Evolutionary conservation across 2,113 vertebrate genomes (phyloP), one percentile per base, ranked within the genome.

Genomic region (Brachyhypopomus occidentalis): DNA sequence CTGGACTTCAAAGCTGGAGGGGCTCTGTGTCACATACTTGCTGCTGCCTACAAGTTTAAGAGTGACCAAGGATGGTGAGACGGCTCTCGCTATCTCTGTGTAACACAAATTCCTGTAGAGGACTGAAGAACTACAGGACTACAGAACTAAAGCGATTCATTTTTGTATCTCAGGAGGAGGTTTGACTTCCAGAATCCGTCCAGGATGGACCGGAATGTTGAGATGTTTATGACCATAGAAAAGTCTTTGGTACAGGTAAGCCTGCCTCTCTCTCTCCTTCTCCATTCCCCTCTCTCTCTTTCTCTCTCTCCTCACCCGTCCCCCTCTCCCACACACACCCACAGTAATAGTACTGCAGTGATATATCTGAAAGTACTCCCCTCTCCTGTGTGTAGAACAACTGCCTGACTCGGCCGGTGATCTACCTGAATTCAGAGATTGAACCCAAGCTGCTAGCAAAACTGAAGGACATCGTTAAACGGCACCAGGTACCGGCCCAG

Each of bases 131-230:
- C 14, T n/a, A 27, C 6, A 9, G 14, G 4, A 9, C 1, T 41
- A 12, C 20, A 70, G 36, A 22, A 9, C 4, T 41, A 12, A 70
- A 70, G 36, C 7, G 2, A 6, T 17, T n/a, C 45, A n/a, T 4
- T 63, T 73, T 23, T 84, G 22, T 72, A 90, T 89, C 90, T 88
- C 92, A 98, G 97, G 97, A 93, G 97, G 90, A 96, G 97, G 93
- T 98, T 98, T 92, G 97, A 98, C 93, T 98, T 98, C 92, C 97
- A 98, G 93, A 98, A 98, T 90, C 97, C 97, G 0, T 98, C 97
- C 1, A 95, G 97, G 85, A 98, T 98, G 97, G 97, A 98, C 88
- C 94, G 97, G 78, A 98, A 98, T 52, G 97, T 98, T 85, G 97
- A 98, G 90, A 98, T 98, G 97, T 98, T 98, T 90, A 96, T 98